Evolutionary conservation across 2,888 invertebrate species (phyloP).

Genomic region (Tetranychus truncatus): DNA sequence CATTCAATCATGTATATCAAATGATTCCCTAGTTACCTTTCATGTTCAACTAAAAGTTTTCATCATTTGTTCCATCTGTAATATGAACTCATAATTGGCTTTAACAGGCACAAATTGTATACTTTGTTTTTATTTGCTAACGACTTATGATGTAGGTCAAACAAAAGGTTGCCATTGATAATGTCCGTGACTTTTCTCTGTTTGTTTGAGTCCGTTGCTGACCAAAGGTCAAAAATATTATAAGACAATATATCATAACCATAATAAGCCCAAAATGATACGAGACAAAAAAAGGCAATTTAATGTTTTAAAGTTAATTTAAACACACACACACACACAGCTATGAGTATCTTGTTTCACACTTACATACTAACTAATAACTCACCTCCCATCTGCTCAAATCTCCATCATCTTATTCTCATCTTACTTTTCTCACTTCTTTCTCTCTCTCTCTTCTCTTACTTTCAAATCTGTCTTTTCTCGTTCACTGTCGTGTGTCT

Average conservation of each 20-base stretch:
- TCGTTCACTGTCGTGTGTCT: neutral
- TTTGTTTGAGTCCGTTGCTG: neutral
- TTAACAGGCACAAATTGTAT: neutral
- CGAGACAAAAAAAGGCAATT: neutral
- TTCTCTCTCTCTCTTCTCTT: neutral
- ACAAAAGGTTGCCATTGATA: neutral
- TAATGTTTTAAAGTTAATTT: neutral
- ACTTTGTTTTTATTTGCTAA: neutral
- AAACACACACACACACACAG: neutral
- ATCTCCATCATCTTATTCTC: neutral
- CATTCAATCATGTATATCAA: neutral
- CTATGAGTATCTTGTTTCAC: neutral
- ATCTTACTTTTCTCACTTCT: neutral
- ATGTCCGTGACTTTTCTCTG: neutral
- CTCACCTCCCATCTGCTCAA: conserved; percentile 1
- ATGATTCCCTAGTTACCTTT: neutral
- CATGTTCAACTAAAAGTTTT: neutral
- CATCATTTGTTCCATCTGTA: neutral
- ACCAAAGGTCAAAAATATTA: neutral
- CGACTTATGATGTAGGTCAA: too few relatives aligned
- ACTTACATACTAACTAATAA: neutral
- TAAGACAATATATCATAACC: neutral
- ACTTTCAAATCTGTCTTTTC: neutral
- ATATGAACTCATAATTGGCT: neutral
- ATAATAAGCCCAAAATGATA: neutral